These are phyloP conservation scores for Sula dactylatra DNA, from an alignment of 2,113 vertebrate species.

Conservation along the genomic window DNA sequence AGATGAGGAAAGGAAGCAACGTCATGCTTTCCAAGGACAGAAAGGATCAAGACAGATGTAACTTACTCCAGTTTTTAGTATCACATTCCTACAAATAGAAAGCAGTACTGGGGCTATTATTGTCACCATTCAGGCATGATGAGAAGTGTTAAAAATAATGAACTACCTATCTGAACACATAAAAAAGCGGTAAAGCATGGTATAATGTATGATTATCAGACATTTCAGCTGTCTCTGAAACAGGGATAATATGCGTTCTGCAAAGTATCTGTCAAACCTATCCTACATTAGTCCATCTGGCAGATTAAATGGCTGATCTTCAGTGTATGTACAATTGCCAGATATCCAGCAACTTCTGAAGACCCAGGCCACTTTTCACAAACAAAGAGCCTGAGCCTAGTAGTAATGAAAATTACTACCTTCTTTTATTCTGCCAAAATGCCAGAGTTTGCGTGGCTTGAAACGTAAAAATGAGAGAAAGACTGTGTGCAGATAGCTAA, in stretches of 20 bases:
- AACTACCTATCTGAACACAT: neutral
- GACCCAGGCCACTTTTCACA: neutral
- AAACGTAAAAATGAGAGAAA: neutral
- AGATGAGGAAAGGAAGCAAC: neutral
- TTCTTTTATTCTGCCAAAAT: neutral
- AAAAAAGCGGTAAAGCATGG: neutral
- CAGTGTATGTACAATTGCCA: neutral
- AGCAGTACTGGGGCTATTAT: neutral
- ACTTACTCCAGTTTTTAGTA: neutral
- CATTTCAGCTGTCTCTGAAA: neutral
- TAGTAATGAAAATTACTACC: neutral
- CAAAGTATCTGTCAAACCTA: neutral
- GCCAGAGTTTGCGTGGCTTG: neutral
- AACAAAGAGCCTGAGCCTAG: neutral
- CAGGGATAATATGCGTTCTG: neutral
- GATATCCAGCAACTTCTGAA: neutral
- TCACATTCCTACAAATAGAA: neutral
- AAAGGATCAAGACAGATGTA: neutral
- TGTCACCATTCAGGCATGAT: neutral
- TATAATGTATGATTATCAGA: neutral
- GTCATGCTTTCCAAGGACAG: neutral
- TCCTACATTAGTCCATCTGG: neutral
- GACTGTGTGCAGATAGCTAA: neutral
- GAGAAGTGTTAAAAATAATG: slow-evolving; percentile 6
- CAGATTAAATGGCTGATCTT: neutral